Evolutionary conservation across 1,140 invertebrate species (phyloP), one percentile per base, ranked within the genome.

Genomic region (Penaeus chinensis): DNA sequence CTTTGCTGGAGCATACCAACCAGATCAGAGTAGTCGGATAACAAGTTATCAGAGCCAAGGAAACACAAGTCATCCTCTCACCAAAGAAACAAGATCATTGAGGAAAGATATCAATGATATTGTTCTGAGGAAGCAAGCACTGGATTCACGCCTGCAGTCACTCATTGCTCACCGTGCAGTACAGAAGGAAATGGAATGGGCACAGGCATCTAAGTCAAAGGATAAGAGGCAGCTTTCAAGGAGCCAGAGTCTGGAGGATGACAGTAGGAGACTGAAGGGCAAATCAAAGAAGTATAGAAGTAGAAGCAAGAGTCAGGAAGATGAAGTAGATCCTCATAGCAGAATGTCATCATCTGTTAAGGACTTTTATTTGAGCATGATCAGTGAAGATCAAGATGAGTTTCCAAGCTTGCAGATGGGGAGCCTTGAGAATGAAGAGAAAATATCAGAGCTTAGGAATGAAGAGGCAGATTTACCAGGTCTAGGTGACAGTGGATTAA

Each of bases 41-140:
- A 54, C 54, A 54, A 54, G 1, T 13, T 16, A 11, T 54, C 71
- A 37, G 18, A 19, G 42, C 13, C 79, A 87, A 22, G 81, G 82
- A 61, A 24, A 0, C 47, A 54, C 42, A 54, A 62, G 65, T 78
- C 87, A 88, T 79, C 82, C 87, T 60, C 71, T 84, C n/a, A 84
- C 77, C 27, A 88, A 81, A 71, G 82, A 88, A 77, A 88, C 87
- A 20, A 65, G 82, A 42, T 84, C 87, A 71, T 47, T 88, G 24
- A 84, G 87, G 65, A 88, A 84, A 65, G 77, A 88, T 54, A 88
- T 88, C 24, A 82, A 88, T 63, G 77, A 88, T 71, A 88, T 88
- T 47, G 62, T 88, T 74, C 22, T 79, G 8, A 88, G 87, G 47
- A 88, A 88, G 42, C 87, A 84, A 66, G 82, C 77, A n/a, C 27